A percentile compares a stretch with the other conserved stretches of the same genome.
Evolutionary conservation across 2,113 vertebrate genomes (phyloP).

Genomic region (Dascyllus trimaculatus): DNA sequence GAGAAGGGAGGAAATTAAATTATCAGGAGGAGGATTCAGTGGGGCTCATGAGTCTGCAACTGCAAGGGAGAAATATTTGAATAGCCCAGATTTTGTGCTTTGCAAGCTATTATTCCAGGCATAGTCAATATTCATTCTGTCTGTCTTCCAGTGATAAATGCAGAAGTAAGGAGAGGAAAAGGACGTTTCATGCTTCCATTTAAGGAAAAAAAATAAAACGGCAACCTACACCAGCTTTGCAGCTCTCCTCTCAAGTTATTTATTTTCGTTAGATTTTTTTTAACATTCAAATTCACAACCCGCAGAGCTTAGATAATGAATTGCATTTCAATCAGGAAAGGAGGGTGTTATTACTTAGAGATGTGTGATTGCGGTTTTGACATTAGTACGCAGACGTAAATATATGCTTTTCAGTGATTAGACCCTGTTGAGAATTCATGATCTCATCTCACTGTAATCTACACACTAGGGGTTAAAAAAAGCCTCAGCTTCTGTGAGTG

Average conservation of each 20-base stretch:
- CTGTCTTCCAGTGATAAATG: constrained; percentile 55
- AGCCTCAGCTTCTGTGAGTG: neutral
- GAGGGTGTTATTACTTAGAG: neutral
- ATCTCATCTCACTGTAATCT: neutral
- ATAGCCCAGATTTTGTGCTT: constrained; percentile 66
- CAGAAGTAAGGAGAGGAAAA: constrained; percentile 46
- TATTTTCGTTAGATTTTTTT: neutral
- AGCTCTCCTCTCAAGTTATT: neutral
- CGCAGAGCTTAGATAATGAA: constrained; percentile 15
- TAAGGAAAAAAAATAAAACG: constrained; percentile 4
- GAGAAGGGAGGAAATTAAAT: constrained; percentile 61
- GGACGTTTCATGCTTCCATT: constrained; percentile 52
- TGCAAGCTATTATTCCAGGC: constrained; percentile 64
- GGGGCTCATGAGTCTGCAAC: constrained; percentile 65
- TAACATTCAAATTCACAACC: neutral
- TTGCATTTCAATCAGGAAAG: constrained; percentile 11
- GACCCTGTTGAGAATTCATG: neutral
- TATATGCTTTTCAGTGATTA: constrained; percentile 5
- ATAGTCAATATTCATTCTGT: constrained; percentile 61
- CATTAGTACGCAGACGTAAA: constrained; percentile 2
- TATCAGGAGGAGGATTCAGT: constrained; percentile 56
- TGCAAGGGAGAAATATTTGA: constrained; percentile 62
- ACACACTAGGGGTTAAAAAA: neutral
- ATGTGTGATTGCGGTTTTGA: constrained; percentile 1
- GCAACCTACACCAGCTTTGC: neutral